A percentile compares a stretch with the other conserved stretches of the same genome.
Evolutionary conservation across 2,888 invertebrate genomes (phyloP).

Genomic region (Dicycla oo): DNA sequence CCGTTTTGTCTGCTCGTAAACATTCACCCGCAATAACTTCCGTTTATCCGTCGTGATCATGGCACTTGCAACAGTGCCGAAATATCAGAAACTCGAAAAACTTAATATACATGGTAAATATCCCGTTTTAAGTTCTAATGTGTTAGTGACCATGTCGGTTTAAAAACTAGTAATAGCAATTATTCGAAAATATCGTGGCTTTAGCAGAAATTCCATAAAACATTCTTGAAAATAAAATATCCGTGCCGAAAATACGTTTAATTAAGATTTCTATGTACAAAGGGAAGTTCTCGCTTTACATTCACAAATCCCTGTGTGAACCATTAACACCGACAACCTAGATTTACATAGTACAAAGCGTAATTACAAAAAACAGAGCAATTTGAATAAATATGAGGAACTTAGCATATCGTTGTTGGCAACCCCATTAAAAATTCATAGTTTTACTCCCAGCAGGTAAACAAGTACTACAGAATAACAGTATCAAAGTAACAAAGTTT

Average conservation of each 20-base stretch:
- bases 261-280: constrained; percentile 24
- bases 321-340: constrained; percentile 45
- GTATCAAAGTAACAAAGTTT: constrained; percentile 23
- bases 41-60: too few relatives aligned
- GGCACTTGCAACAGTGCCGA: too few relatives aligned
- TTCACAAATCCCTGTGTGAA: constrained; percentile 50
- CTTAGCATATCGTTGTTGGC: constrained; percentile 72
- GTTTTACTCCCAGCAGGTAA: constrained; percentile 52
- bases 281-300: constrained; percentile 46
- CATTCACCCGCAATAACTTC: too few relatives aligned
- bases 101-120: too few relatives aligned
- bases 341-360: constrained; percentile 52
- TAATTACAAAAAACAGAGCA: constrained; percentile 70
- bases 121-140: too few relatives aligned
- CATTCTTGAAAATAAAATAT: neutral
- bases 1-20: too few relatives aligned
- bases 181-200: too few relatives aligned
- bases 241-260: constrained; percentile 6
- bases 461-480: constrained; percentile 19
- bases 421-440: constrained; percentile 77
- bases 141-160: too few relatives aligned
- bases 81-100: too few relatives aligned
- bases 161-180: too few relatives aligned
- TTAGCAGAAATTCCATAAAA: neutral
- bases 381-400: constrained; percentile 79